Base-by-base conservation (phyloP, 2,797 vertebrate species). In the Knipowitschia caucasica region DNA sequence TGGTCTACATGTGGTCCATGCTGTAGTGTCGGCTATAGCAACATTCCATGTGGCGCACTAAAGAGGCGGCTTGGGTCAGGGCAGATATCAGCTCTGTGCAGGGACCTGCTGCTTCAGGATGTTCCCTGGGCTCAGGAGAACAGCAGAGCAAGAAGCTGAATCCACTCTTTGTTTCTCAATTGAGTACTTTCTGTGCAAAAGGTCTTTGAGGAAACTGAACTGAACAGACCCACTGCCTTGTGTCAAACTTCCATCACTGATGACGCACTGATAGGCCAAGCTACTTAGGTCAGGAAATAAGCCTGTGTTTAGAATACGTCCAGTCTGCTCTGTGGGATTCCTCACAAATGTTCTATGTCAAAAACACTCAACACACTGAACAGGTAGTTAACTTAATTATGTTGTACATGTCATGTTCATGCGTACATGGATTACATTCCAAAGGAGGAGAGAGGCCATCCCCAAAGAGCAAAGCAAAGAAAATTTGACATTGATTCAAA, bases 141-240 rank as follows among this genome's bases (percentile, higher is more conserved):
- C 56, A 68, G 68, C 54, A 70, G 69, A 70, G 68, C 64, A 55
- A 62, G 56, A 55, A 15, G 55, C 40, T 89, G 72, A 90, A 88
- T 89, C 77, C 71, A 51, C 30, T 82, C 85, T 87, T 88, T 89
- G 83, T 89, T 85, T 81, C 81, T 67, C 67, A 78, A 83, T 84
- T 84, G 81, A 81, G 42, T 53, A 42, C 65, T 85, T 77, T 89
- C 88, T 90, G 82, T 79, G 85, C 79, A 84, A 84, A 68, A 50
- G 62, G 56, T 75, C 74, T 86, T 86, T 80, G 80, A 72, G 79
- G 66, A 70, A 81, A 82, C 56, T 75, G 75, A 82, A 86, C 82
- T 61, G 68, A 69, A 89, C 58, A 62, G 75, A 77, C 78, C 80
- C 74, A 73, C 72, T 64, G 62, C 71, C 43, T 71, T 64, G 50